Evolutionary conservation across 2,113 vertebrate genomes (phyloP).

Genomic region (Percina caprodes): DNA sequence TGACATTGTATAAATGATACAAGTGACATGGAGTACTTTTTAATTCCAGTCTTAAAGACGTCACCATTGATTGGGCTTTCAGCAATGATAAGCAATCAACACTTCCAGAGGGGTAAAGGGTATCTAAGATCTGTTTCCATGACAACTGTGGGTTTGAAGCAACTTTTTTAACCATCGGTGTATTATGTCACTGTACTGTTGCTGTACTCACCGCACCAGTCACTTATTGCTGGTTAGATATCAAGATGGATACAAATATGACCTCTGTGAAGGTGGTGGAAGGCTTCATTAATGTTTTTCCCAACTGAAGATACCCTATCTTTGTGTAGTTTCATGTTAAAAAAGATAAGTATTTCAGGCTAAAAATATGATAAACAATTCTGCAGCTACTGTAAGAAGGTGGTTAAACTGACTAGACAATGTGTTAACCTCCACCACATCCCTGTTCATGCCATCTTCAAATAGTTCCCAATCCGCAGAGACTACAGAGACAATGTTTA

Average conservation of each 20-base stretch:
- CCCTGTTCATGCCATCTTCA: neutral
- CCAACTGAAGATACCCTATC: too few species aligned
- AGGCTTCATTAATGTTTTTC: neutral
- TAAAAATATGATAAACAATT: neutral
- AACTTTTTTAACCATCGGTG: slow-evolving; percentile 61
- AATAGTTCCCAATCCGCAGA: neutral
- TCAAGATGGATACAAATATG: slow-evolving; percentile 2
- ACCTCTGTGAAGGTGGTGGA: slow-evolving; percentile 3
- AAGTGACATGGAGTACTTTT: slow-evolving; percentile 30
- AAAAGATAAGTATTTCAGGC: neutral
- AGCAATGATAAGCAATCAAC: slow-evolving; percentile 56
- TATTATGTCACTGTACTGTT: slow-evolving; percentile 28
- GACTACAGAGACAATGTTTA: slow-evolving; percentile 25
- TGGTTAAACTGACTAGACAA: slow-evolving; percentile 8
- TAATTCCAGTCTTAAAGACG: slow-evolving; percentile 26
- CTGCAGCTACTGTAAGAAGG: neutral
- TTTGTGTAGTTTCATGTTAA: neutral
- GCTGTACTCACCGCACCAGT: slow-evolving; percentile 18
- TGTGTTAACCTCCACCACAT: slow-evolving; percentile 6
- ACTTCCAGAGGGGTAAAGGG: slow-evolving; percentile 55
- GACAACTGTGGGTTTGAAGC: slow-evolving; percentile 75
- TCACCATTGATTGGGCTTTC: slow-evolving; percentile 39
- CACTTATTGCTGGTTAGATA: neutral
- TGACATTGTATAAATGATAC: slow-evolving; percentile 4
- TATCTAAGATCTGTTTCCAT: slow-evolving; percentile 79